Conservation (phyloP, 2,797 vertebrate species). For the Rhinatrema bivittatum region DNA sequence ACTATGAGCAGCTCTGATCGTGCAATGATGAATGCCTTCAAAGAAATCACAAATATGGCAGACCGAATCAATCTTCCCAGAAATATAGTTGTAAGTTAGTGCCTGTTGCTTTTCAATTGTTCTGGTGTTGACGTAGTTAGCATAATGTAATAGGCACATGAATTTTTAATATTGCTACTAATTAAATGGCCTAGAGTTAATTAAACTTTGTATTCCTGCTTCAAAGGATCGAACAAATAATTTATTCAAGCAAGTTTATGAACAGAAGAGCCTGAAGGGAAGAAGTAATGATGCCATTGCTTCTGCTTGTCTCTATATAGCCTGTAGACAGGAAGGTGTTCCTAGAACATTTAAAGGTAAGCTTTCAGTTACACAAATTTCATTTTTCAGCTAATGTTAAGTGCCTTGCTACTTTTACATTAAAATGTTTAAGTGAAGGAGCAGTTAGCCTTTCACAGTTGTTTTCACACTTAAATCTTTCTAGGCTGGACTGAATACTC, state of each 20-base stretch:
- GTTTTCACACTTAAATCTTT: no score
- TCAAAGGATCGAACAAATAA: conserved; percentile 97
- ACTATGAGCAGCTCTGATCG: conserved; percentile 97
- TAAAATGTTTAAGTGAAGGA: neutral
- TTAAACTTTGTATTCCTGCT: conserved; percentile 49
- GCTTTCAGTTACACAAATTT: conserved; percentile 10
- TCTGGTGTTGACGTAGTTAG: conserved; percentile 43
- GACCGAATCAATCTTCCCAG: conserved; percentile 97
- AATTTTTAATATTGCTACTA: conserved; percentile 54
- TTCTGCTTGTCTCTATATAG: conserved; percentile 96
- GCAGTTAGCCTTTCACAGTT: neutral
- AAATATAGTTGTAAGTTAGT: conserved; percentile 86
- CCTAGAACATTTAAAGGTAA: conserved; percentile 96
- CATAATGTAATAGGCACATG: conserved; percentile 49
- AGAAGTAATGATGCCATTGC: conserved; percentile 96
- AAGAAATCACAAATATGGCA: conserved; percentile 96
- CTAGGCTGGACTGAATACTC: no score
- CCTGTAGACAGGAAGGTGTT: conserved; percentile 95
- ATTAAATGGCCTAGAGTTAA: conserved; percentile 55
- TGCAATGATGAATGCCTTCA: conserved; percentile 97
- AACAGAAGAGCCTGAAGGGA: conserved; percentile 97
- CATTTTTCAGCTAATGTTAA: neutral
- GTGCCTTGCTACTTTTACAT: no score
- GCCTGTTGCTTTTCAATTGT: conserved; percentile 28
- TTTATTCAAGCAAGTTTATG: conserved; percentile 98